Evolutionary conservation across 1,140 invertebrate species (phyloP), one percentile per base, ranked within the genome.

Genomic region (Drosophila arizonae): DNA sequence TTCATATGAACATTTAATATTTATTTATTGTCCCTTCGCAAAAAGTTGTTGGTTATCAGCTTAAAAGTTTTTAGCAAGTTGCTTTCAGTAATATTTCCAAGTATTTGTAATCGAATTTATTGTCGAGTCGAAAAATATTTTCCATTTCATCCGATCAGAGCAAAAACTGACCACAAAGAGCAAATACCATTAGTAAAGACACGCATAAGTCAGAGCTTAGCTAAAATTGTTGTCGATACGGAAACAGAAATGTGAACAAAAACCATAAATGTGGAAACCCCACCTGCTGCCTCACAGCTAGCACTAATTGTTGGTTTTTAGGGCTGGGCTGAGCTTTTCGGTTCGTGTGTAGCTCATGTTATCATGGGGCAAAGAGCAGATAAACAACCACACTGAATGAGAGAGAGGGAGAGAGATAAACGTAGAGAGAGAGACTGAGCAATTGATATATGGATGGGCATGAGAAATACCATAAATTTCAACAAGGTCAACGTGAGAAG

Each of bases 401-500:
- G 28, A 30, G 4, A 39, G 24, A 24, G 26, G 54, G 26, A 60
- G n/a, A 58, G n/a, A 57, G 17, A 17, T 17, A 1, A 17, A 17
- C 17, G 1, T 17, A 17, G 17, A 17, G 17, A 24, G 26, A 60
- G 26, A 60, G n/a, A 58, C 46, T 17, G 3, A 36, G 26, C 21
- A 63, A 67, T 55, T 33, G 43, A 48, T 48, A 39, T 63, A 66
- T 58, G 51, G 46, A 52, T 72, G 64, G 33, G 70, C 62, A 66
- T 70, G 55, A 58, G 75, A 75, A 87, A 72, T 73, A 56, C 70
- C 79, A 88, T 88, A 87, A 87, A 88, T 87, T 88, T 82, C n/a
- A 62, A 82, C 79, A 87, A 87, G 82, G 82, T 87, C 82, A 88
- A 76, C 63, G 70, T 39, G 80, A 54, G 56, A 75, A 77, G 64